Percentiles rank a stretch among this genome's conserved stretches.
phyloP scores from a whole-genome alignment of 1,140 invertebrate species.

The Drosophila lowei region DNA sequence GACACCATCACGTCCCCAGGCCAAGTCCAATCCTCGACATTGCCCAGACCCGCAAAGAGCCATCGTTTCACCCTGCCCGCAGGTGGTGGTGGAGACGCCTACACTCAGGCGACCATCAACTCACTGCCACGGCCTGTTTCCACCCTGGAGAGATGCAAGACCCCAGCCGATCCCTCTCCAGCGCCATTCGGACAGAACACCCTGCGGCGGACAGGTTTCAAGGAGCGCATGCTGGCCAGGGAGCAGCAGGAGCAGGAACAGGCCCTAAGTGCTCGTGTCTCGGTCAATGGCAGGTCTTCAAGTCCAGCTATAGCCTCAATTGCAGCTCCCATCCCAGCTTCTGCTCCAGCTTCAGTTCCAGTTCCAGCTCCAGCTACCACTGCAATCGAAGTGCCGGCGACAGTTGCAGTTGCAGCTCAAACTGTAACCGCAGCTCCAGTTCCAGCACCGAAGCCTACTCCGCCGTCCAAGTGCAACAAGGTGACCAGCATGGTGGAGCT shows the following conservation, averaged over 20 bases:
- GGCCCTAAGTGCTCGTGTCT: constrained; percentile 45
- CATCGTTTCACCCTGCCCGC: constrained; percentile 67
- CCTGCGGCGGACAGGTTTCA: constrained; percentile 74
- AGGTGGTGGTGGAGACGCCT: neutral
- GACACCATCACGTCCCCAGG: neutral
- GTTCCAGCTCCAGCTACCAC: neutral
- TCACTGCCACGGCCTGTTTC: constrained; percentile 52
- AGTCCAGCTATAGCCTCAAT: constrained; percentile 7
- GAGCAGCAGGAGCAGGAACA: constrained; percentile 67
- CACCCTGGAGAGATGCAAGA: constrained; percentile 37
- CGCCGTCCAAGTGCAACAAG: constrained; percentile 18
- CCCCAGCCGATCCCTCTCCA: constrained; percentile 3
- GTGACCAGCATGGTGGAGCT: constrained; percentile 62
- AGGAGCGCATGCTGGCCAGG: constrained; percentile 77
- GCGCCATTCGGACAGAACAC: constrained; percentile 78
- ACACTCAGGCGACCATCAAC: constrained; percentile 16
- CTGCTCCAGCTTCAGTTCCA: neutral
- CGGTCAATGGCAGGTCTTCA: constrained; percentile 29
- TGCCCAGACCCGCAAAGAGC: constrained; percentile 66
- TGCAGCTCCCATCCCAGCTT: constrained; percentile 2
- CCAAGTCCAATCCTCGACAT: constrained; percentile 46
- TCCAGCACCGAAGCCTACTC: constrained; percentile 8
- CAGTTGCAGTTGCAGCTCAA: neutral
- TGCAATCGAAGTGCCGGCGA: neutral
- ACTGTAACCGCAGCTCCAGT: constrained; percentile 22